A percentile compares a stretch with the other conserved stretches of the same genome.
phyloP scores from a whole-genome alignment of 30 jellyfish, hydroid and myxozoan genomes.

The Pelagia noctiluca region DNA sequence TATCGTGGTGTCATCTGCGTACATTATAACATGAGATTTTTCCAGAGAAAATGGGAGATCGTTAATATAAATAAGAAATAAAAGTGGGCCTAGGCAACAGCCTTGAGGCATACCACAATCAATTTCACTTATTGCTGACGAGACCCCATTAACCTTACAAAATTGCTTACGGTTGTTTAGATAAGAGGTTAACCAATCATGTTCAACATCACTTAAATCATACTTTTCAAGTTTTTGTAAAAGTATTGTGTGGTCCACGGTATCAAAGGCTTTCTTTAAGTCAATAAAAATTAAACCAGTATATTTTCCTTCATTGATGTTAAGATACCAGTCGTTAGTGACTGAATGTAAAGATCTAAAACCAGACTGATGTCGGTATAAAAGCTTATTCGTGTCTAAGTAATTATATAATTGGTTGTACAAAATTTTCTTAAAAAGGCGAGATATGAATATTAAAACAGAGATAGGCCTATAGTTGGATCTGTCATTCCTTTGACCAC shows the following conservation, averaged over 20 bases:
- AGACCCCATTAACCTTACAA: neutral
- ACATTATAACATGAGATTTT: neutral
- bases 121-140: neutral
- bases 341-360: conserved; percentile 28
- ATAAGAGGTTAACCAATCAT: neutral
- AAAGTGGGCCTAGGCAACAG: neutral
- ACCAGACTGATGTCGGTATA: conserved; percentile 14
- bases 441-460: conserved; percentile 35
- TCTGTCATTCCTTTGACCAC: conserved; percentile 27
- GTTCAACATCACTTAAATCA: neutral
- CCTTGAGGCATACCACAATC: conserved; percentile 1
- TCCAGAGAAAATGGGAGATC: neutral
- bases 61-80: neutral
- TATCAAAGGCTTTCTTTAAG: conserved; percentile 25
- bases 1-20: neutral
- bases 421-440: conserved; percentile 32
- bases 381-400: neutral
- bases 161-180: conserved; percentile 1
- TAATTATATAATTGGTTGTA: conserved; percentile 20
- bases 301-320: conserved; percentile 8
- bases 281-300: conserved; percentile 1
- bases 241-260: conserved; percentile 8
- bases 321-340: conserved; percentile 42
- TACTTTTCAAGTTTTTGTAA: neutral
- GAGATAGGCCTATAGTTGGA: conserved; percentile 56